Base-by-base conservation (phyloP, 2,888 invertebrate species). In the Drosophila fulvimacula region DNA sequence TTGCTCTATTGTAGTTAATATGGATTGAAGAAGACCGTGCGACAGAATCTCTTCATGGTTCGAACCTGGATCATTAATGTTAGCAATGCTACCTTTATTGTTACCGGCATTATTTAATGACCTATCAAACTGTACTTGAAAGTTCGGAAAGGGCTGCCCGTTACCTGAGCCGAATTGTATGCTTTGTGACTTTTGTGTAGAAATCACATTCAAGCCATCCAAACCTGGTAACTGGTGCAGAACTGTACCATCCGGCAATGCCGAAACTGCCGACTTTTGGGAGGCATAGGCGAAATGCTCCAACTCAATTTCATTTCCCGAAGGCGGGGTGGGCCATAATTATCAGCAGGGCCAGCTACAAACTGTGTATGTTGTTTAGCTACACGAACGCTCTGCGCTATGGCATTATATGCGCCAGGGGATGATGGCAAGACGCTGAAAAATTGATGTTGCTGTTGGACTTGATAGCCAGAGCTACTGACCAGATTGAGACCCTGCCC, bases 1-100 rank as follows among this genome's bases (percentile, higher is more conserved):
- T 73, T 96, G 95, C 88, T 97, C 97, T 52, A 97, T 96, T 0
- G 97, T 97, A 69, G 96, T 95, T 3, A 97, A 91, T 62, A 97
- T 96, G 57, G 96, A 96, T 89, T 97, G 96, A 1, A 97, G 91
- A 0, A 97, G 93, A 1, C 96, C 96, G 88, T 96, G 95, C 0
- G 96, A 96, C 0, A 97, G 92, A 0, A 97, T 94, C 90, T 96
- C 96, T 15, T 96, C 95, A 81, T 97, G 97, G 13, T 93, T 92
- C 56, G 96, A 95, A 11, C 69, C 67, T n/a, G 81, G 66, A 0
- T 83, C 79, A 24, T 88, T 94, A 10, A 65, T 65, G 0, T 27
- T n/a, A 3, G 32, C 39, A 27, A 0, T 17, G 11, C 15, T 36
- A 15, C n/a, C 32, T 6, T 34, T 32, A 17, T 71, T 61, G 11